phyloP scores from a whole-genome alignment of 1,140 invertebrate genomes.

The Conus betulinus region DNA sequence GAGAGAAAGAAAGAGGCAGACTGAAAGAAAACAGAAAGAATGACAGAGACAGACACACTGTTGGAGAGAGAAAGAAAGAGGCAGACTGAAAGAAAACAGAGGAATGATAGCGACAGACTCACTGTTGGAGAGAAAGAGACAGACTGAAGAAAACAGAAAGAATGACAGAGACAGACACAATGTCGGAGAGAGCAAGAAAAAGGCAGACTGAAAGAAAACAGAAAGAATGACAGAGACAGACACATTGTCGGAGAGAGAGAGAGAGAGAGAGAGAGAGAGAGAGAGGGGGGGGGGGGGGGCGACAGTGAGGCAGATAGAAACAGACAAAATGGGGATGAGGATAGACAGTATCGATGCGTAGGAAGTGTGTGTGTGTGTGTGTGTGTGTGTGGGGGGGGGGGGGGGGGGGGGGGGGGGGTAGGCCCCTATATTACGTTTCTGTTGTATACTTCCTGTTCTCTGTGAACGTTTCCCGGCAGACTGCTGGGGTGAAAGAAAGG shows the following conservation, averaged over 20 bases:
- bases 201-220: neutral
- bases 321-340: too few species aligned
- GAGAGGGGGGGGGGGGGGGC: neutral
- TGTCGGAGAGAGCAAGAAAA: neutral
- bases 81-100: neutral
- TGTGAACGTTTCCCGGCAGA: too few species aligned
- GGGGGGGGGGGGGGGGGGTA: too few species aligned
- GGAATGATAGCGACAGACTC: neutral
- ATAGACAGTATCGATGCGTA: too few species aligned
- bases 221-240: neutral
- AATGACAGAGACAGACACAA: neutral
- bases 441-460: too few species aligned
- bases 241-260: neutral
- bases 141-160: neutral
- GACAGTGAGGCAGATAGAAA: neutral
- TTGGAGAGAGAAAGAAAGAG: neutral
- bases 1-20: neutral
- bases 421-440: too few species aligned
- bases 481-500: too few species aligned
- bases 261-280: neutral
- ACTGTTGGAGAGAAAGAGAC: neutral
- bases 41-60: neutral
- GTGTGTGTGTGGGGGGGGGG: too few species aligned
- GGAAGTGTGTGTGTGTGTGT: too few species aligned
- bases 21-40: neutral